Conservation (phyloP, 2,888 invertebrate genomes). For the Sacculina carcini region DNA sequence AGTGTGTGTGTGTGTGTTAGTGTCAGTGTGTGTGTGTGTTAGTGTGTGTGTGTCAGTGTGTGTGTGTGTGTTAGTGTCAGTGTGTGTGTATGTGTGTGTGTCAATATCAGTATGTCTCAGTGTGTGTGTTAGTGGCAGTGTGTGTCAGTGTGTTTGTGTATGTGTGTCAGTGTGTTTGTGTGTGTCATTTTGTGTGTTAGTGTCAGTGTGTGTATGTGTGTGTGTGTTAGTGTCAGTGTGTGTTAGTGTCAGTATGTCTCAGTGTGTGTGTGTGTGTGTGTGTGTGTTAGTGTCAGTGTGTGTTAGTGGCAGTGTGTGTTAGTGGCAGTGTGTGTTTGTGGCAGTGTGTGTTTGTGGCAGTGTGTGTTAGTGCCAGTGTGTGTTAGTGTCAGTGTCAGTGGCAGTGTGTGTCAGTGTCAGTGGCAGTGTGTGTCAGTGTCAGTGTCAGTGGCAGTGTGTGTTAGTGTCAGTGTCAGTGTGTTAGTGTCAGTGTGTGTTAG, state of each 20-base stretch:
- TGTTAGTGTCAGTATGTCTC: no score
- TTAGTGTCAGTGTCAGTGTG: neutral
- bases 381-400: neutral
- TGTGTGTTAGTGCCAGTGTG: no score
- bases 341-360: neutral
- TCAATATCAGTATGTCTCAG: neutral
- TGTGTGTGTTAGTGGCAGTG: no score
- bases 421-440: neutral
- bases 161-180: neutral
- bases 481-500: neutral
- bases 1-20: no score
- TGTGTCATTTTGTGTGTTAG: no score
- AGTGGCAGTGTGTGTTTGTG: neutral
- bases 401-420: neutral
- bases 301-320: no score
- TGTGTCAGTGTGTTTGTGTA: neutral
- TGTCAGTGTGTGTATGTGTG: neutral
- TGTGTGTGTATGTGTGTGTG: neutral
- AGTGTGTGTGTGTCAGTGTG: neutral
- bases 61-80: no score
- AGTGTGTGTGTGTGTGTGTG: neutral
- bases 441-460: neutral
- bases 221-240: neutral
- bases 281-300: neutral
- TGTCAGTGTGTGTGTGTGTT: neutral